Conservation (phyloP, 1,140 invertebrate species). For the Manduca sexta region DNA sequence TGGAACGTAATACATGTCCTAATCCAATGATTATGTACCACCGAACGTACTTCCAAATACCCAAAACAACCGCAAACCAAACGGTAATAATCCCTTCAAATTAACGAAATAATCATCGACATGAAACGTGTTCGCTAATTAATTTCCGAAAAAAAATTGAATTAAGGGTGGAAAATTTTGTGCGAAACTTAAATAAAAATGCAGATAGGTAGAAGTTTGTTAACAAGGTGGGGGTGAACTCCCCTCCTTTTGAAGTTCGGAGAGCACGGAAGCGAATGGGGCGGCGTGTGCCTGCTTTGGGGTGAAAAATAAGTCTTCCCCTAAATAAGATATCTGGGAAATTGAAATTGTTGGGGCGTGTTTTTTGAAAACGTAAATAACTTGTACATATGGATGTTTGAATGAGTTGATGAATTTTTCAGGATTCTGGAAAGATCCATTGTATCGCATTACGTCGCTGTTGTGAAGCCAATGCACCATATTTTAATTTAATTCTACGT, state of each 20-base stretch:
- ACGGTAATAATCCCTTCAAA: background rate
- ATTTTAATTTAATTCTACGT: too few relatives aligned
- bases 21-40: too few relatives aligned
- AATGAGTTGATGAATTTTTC: too few relatives aligned
- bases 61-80: background rate
- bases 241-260: conserved; percentile 51
- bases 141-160: conserved; percentile 64
- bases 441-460: too few relatives aligned
- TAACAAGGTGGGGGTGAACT: conserved; percentile 43
- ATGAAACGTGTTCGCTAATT: conserved; percentile 49
- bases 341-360: conserved; percentile 24
- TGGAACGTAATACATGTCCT: too few relatives aligned
- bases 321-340: conserved; percentile 33
- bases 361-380: conserved; percentile 2
- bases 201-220: conserved; percentile 66
- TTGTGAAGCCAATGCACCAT: too few relatives aligned
- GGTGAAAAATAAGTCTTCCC: conserved; percentile 48
- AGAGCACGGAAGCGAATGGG: conserved; percentile 27
- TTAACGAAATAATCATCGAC: background rate
- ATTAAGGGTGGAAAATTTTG: conserved; percentile 58
- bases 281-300: conserved; percentile 35
- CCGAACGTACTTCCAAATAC: background rate
- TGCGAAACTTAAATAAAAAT: conserved; percentile 70
- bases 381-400: background rate
- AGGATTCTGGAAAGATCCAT: too few relatives aligned